phyloP scores from a whole-genome alignment of 1,140 invertebrate genomes.

The Caerostris extrusa region DNA sequence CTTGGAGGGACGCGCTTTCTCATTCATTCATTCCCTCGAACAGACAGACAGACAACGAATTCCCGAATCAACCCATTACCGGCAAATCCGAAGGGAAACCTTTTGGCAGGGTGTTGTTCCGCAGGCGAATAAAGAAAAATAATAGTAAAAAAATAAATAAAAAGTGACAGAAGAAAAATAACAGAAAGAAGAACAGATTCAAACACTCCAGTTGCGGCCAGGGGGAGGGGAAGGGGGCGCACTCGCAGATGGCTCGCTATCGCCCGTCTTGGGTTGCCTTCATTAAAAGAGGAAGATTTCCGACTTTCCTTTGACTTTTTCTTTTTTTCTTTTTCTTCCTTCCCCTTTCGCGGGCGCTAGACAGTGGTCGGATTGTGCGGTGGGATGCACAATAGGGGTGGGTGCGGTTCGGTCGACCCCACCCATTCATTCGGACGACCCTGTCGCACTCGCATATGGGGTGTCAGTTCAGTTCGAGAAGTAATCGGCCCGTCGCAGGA shows the following conservation, averaged over 20 bases:
- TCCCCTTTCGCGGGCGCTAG: conserved; percentile 41
- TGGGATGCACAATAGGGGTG: conserved; percentile 71
- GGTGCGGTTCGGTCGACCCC: conserved; percentile 69
- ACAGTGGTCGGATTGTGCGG: conserved; percentile 75
- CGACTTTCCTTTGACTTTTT: conserved; percentile 17
- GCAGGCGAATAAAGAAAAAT: background rate
- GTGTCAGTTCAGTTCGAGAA: conserved; percentile 44
- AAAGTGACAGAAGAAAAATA: conserved; percentile 19
- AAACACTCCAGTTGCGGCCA: conserved; percentile 22
- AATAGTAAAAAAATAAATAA: background rate
- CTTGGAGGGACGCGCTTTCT: too few relatives aligned
- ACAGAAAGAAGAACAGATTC: conserved; percentile 27
- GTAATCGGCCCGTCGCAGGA: conserved; percentile 30
- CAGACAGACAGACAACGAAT: too few relatives aligned
- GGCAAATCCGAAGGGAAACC: background rate
- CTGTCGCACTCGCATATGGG: conserved; percentile 53
- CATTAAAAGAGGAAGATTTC: conserved; percentile 72
- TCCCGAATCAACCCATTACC: background rate
- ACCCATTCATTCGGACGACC: conserved; percentile 73
- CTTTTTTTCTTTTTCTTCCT: conserved; percentile 9
- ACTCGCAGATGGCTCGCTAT: conserved; percentile 60
- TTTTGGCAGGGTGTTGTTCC: conserved; percentile 46
- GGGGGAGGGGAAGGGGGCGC: background rate
- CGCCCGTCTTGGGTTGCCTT: conserved; percentile 70
- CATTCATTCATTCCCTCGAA: too few relatives aligned